Conservation (phyloP, 30 jellyfish, hydroid and myxozoan genomes). For the Sanderia malayensis region DNA sequence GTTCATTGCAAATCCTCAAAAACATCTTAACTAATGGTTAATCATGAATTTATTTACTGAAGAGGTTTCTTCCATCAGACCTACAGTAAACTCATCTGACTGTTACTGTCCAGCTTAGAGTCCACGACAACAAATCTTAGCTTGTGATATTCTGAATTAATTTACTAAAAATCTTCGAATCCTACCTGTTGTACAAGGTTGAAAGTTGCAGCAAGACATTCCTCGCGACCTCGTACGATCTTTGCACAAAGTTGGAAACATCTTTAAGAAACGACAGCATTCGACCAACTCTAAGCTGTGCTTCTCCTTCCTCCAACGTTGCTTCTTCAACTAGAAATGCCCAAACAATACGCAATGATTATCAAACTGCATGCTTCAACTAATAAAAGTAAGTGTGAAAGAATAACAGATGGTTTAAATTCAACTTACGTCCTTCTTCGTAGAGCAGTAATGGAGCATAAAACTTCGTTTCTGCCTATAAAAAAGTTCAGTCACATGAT, state of each 20-base stretch:
- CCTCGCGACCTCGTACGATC: conserved; percentile 87
- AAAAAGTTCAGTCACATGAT: background rate
- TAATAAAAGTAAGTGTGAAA: no score
- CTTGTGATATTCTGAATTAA: no score
- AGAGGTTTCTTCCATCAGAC: no score
- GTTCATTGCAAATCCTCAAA: no score
- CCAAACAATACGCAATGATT: no score
- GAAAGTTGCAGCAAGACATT: conserved; percentile 90
- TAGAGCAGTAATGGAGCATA: conserved; percentile 88
- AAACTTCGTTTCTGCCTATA: conserved; percentile 86
- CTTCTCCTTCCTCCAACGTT: conserved; percentile 86
- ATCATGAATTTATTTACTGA: no score
- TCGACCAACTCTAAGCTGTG: conserved; percentile 83
- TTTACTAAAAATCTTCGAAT: background rate
- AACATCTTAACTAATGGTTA: no score
- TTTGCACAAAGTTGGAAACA: conserved; percentile 79
- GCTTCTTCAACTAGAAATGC: conserved; percentile 77
- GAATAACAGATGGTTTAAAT: background rate
- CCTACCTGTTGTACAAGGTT: conserved; percentile 87
- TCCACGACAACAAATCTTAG: no score
- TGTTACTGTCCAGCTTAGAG: no score
- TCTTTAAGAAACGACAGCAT: conserved; percentile 82
- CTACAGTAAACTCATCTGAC: no score
- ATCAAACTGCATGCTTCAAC: no score
- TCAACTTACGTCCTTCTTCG: conserved; percentile 90